Evolutionary conservation across 2,797 vertebrate genomes (phyloP).

Genomic region (Tangara arthus): DNA sequence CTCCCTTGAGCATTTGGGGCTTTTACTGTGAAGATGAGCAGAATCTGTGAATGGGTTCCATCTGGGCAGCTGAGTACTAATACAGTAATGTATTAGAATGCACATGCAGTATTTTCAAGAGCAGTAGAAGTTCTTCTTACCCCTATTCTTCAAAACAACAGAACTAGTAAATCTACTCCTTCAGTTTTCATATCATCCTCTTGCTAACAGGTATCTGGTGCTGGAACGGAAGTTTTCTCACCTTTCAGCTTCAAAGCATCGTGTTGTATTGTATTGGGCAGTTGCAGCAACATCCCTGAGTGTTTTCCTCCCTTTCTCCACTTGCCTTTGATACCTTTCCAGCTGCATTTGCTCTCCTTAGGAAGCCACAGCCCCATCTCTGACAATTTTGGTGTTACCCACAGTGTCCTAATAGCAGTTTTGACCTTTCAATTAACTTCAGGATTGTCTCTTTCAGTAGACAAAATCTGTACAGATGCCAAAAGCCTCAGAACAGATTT

Average conservation of each 20-base stretch:
- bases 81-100: not conserved
- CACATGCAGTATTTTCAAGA: not conserved
- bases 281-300: not conserved
- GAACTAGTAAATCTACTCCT: not conserved
- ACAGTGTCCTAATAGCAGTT: slow-evolving; percentile 5
- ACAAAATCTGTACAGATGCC: slow-evolving; percentile 19
- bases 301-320: not conserved
- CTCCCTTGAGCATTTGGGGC: not conserved
- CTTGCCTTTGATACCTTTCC: slow-evolving; percentile 22
- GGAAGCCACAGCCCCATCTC: not conserved
- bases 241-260: not conserved
- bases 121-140: not conserved
- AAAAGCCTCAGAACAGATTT: slow-evolving; percentile 22
- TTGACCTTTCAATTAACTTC: slow-evolving; percentile 59
- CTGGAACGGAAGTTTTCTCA: not conserved
- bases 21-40: not conserved
- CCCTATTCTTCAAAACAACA: not conserved
- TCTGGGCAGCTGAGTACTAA: not conserved
- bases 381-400: slow-evolving; percentile 28
- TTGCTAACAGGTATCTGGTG: not conserved
- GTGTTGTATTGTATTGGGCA: not conserved
- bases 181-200: not conserved
- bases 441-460: slow-evolving; percentile 5
- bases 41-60: not conserved
- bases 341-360: not conserved